Evolutionary conservation across 2,888 invertebrate species (phyloP).

Genomic region (Creontiades dilutus): DNA sequence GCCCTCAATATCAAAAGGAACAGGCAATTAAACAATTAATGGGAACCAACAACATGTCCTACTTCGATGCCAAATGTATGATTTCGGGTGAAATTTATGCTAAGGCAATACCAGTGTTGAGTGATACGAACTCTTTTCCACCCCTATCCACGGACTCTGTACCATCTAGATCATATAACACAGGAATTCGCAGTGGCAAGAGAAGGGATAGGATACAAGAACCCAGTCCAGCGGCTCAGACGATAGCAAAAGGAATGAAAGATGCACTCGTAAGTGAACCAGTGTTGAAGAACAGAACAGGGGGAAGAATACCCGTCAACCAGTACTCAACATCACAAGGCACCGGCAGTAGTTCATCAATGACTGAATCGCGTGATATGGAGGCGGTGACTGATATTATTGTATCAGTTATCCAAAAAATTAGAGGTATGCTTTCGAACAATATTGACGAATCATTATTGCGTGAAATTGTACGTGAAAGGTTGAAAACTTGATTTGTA

Average conservation of each 20-base stretch:
- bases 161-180: neutral
- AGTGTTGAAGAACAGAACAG: neutral
- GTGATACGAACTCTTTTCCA: neutral
- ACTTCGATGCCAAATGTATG: slow-evolving; percentile 28
- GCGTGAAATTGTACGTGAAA: neutral
- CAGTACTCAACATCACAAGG: neutral
- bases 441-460: neutral
- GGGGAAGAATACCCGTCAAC: neutral
- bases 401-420: slow-evolving; percentile 13
- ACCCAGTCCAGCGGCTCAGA: neutral
- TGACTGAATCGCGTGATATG: neutral
- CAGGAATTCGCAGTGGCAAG: neutral
- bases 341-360: neutral
- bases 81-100: slow-evolving; percentile 4
- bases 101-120: neutral
- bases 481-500: neutral
- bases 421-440: neutral
- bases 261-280: neutral
- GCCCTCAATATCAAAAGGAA: slow-evolving; percentile 27
- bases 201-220: neutral
- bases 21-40: too few species aligned
- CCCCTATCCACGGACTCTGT: slow-evolving; percentile 4
- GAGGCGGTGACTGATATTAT: neutral
- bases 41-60: too few species aligned
- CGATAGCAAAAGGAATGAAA: neutral